Conservation (phyloP, 2,888 invertebrate genomes). For the Cyaniris semiargus region DNA sequence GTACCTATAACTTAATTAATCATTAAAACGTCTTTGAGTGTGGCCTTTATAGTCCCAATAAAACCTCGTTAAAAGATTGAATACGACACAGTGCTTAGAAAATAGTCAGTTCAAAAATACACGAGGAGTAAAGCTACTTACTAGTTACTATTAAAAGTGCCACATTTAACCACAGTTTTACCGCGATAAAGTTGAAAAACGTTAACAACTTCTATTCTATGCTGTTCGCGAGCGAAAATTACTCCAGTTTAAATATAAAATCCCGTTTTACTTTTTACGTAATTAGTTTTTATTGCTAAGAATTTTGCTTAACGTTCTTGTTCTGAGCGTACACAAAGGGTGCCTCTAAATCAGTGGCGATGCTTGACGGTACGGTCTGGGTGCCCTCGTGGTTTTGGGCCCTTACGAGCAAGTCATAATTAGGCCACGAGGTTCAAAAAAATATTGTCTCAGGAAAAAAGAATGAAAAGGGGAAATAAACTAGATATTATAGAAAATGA, state of each 20-base stretch:
- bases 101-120: too few species aligned
- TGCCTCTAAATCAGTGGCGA: neutral
- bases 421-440: neutral
- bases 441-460: neutral
- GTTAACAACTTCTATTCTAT: slow-evolving; percentile 16
- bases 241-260: slow-evolving; percentile 10
- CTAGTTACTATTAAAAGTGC: neutral
- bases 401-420: neutral
- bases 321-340: slow-evolving; percentile 9
- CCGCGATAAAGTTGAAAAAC: neutral
- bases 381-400: neutral
- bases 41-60: too few species aligned
- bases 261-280: slow-evolving; percentile 7
- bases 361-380: neutral
- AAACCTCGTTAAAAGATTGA: too few species aligned
- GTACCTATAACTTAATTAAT: too few species aligned
- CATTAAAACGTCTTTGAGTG: too few species aligned
- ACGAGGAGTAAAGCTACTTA: neutral
- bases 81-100: too few species aligned
- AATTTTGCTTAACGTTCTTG: slow-evolving; percentile 21
- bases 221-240: slow-evolving; percentile 18
- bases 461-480: neutral
- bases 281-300: slow-evolving; percentile 24
- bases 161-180: neutral
- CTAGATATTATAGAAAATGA: too few species aligned